Percentiles rank a stretch among this genome's conserved stretches.
phyloP scores from a whole-genome alignment of 2,888 invertebrate species.

The Campoplex nolae region DNA sequence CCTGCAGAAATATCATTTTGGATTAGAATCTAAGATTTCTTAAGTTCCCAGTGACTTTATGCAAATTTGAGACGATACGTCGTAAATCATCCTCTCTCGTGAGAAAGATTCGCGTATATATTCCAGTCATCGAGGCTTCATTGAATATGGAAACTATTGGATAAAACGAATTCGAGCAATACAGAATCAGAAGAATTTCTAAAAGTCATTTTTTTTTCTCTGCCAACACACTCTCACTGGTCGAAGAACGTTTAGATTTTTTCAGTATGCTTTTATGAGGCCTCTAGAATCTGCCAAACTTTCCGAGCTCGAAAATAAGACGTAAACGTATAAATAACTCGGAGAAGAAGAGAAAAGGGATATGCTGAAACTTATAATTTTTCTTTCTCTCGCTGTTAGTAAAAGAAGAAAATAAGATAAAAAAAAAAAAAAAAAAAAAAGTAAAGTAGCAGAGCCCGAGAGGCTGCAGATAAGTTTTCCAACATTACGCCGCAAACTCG shows the following conservation, averaged over 20 bases:
- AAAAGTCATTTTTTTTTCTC: neutral
- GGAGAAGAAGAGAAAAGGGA: neutral
- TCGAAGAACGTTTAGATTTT: neutral
- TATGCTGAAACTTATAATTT: neutral
- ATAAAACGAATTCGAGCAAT: neutral
- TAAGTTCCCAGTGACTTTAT: neutral
- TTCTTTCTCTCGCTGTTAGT: conserved; percentile 2
- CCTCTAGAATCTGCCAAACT: neutral
- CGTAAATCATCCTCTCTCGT: neutral
- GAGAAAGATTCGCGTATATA: neutral
- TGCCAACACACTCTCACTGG: no score
- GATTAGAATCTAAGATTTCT: neutral
- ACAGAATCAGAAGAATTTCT: neutral
- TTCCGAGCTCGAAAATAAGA: neutral
- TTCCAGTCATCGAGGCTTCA: neutral
- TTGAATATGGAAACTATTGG: neutral
- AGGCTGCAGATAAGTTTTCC: conserved; percentile 64
- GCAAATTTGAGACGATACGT: neutral
- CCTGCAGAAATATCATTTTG: neutral
- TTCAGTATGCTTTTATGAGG: neutral
- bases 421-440: conserved; percentile 7
- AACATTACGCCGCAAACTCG: conserved; percentile 47
- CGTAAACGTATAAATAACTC: neutral
- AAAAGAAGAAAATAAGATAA: neutral
- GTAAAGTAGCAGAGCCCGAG: conserved; percentile 6